Percentiles rank a stretch among this genome's conserved stretches.
These are phyloP conservation scores for Hypsopygia costalis DNA, from an alignment of 2,888 invertebrate species.

Conservation along the genomic window DNA sequence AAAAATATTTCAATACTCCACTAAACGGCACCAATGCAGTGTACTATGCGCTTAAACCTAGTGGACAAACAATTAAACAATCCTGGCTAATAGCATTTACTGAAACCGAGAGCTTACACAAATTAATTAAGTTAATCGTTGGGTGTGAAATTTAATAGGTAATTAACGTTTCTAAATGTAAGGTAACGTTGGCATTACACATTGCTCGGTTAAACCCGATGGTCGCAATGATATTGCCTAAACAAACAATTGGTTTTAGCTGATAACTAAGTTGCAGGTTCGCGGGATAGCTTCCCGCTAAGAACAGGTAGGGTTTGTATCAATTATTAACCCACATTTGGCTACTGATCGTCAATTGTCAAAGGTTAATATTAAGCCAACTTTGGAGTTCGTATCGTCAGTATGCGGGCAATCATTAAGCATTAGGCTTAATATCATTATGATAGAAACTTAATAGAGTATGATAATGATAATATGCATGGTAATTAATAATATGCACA, in stretches of 20 bases:
- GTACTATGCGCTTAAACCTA: no score
- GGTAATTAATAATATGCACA: no score
- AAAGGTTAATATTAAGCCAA: not conserved
- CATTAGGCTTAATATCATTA: no score
- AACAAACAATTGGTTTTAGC: conserved; percentile 65
- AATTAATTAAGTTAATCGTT: conserved; percentile 56
- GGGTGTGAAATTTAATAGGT: conserved; percentile 57
- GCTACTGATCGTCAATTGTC: not conserved
- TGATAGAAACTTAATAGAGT: no score
- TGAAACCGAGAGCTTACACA: conserved; percentile 34
- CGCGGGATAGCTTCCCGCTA: conserved; percentile 35
- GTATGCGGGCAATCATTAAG: no score
- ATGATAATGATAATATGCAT: no score
- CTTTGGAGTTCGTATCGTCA: not conserved
- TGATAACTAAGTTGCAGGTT: conserved; percentile 65
- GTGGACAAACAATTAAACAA: conserved; percentile 24
- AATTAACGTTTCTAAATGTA: conserved; percentile 55
- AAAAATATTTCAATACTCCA: no score
- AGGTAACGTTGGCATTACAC: conserved; percentile 30
- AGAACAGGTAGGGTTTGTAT: conserved; percentile 20
- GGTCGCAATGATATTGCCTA: conserved; percentile 43
- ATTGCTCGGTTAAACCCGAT: conserved; percentile 29
- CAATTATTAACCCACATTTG: not conserved
- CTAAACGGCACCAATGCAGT: no score
- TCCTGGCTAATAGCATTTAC: conserved; percentile 23